A percentile compares a stretch with the other conserved stretches of the same genome.
Conservation (phyloP, 2,113 vertebrate species). For the Amazona vittata region DNA sequence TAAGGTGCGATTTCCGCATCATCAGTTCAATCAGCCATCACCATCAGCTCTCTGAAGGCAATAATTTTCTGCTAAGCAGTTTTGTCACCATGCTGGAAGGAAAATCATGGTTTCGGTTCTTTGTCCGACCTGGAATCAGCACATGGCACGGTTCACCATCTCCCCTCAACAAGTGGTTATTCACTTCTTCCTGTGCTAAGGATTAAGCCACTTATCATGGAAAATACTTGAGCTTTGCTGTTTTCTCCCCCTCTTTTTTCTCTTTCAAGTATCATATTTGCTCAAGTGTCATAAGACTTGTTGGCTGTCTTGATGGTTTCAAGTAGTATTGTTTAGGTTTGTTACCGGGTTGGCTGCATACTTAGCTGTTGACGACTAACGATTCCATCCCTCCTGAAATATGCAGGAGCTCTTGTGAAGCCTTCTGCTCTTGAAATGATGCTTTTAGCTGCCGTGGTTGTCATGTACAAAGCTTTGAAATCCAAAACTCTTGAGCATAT, state of each 20-base stretch:
- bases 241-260: not conserved
- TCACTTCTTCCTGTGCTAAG: not conserved
- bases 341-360: not conserved
- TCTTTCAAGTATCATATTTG: not conserved
- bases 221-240: not conserved
- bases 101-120: constrained; percentile 16
- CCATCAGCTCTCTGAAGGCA: constrained; percentile 13
- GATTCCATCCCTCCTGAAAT: not conserved
- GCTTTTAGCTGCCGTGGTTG: not conserved
- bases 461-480: not conserved
- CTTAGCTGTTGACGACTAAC: not conserved
- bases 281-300: not conserved
- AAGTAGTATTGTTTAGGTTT: not conserved
- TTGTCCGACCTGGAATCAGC: not conserved
- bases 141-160: not conserved
- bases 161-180: not conserved
- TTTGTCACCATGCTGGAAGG: constrained; percentile 10
- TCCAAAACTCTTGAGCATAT: not conserved
- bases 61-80: constrained; percentile 36
- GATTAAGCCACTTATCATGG: not conserved
- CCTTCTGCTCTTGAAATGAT: not conserved
- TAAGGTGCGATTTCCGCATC: constrained; percentile 28
- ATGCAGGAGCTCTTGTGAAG: not conserved
- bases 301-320: not conserved
- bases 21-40: constrained; percentile 2